These are phyloP conservation scores for Neocrepidodera transversa DNA, from an alignment of 2,888 invertebrate species.

Conservation along the genomic window DNA sequence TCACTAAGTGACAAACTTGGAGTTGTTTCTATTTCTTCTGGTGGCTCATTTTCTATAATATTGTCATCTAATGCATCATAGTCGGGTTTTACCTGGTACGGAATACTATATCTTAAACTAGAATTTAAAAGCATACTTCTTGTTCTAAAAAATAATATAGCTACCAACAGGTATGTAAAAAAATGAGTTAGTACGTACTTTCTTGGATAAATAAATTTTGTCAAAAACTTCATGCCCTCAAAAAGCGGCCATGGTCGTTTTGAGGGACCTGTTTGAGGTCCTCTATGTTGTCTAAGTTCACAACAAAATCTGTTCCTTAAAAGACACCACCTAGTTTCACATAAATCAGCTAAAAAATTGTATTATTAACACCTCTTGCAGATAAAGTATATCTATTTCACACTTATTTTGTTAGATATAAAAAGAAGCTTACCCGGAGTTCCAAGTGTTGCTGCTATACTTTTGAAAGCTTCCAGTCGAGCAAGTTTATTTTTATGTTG, in stretches of 20 bases:
- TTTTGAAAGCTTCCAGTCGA: constrained; percentile 7
- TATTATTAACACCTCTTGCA: not conserved
- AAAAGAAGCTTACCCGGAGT: constrained; percentile 5
- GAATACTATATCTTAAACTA: not conserved
- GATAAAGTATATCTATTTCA: no score
- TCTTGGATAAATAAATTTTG: constrained; percentile 11
- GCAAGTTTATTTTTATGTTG: constrained; percentile 12
- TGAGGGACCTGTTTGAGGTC: not conserved
- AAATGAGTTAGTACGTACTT: not conserved
- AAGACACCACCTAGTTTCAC: constrained; percentile 7
- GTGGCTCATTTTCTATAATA: constrained; percentile 2
- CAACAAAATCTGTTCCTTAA: constrained; percentile 14
- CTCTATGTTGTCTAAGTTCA: not conserved
- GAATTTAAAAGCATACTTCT: constrained; percentile 1
- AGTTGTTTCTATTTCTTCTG: constrained; percentile 16
- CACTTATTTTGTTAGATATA: no score
- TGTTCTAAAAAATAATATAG: constrained; percentile 1
- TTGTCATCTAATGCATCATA: not conserved
- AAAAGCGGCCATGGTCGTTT: constrained; percentile 14
- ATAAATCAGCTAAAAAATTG: constrained; percentile 6
- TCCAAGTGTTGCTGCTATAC: not conserved
- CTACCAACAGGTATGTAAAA: not conserved
- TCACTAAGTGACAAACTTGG: constrained; percentile 11
- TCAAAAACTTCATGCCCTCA: not conserved
- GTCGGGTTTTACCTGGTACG: not conserved